Conservation (phyloP, 2,888 invertebrate species). For the Tenodera sinensis region DNA sequence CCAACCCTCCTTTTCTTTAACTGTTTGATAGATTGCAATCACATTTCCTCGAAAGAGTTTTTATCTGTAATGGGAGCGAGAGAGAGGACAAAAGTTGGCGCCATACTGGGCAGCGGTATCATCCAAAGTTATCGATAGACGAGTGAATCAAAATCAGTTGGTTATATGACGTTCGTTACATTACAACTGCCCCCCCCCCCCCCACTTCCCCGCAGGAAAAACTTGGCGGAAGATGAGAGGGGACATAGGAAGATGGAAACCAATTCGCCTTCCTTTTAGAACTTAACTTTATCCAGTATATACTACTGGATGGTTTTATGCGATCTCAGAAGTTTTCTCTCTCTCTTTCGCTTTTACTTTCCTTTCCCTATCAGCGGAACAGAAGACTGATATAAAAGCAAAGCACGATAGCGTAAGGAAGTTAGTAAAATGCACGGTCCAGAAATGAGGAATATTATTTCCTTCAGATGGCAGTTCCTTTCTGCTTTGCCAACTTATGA, state of each 20-base stretch:
- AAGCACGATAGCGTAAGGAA: not conserved
- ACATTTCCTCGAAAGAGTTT: constrained; percentile 1
- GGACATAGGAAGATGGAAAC: not conserved
- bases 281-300: constrained; percentile 8
- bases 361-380: not conserved
- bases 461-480: not conserved
- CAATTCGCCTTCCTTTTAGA: constrained; percentile 1
- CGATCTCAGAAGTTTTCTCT: not conserved
- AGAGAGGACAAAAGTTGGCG: constrained; percentile 15
- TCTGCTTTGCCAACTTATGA: not conserved
- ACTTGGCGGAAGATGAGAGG: not conserved
- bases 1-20: not conserved
- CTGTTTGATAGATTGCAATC: constrained; percentile 5
- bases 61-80: constrained; percentile 9
- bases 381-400: not conserved
- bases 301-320: constrained; percentile 13
- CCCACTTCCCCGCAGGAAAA: not conserved
- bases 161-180: constrained; percentile 17
- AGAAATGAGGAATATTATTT: not conserved
- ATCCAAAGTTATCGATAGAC: constrained; percentile 19
- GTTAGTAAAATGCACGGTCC: not conserved
- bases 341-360: not conserved
- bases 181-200: not conserved
- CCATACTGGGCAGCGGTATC: constrained; percentile 6
- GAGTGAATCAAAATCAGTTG: constrained; percentile 18